Percentiles rank a stretch among this genome's conserved stretches.
Evolutionary conservation across 1,140 invertebrate genomes (phyloP).

Genomic region (Andricus grossulariae): DNA sequence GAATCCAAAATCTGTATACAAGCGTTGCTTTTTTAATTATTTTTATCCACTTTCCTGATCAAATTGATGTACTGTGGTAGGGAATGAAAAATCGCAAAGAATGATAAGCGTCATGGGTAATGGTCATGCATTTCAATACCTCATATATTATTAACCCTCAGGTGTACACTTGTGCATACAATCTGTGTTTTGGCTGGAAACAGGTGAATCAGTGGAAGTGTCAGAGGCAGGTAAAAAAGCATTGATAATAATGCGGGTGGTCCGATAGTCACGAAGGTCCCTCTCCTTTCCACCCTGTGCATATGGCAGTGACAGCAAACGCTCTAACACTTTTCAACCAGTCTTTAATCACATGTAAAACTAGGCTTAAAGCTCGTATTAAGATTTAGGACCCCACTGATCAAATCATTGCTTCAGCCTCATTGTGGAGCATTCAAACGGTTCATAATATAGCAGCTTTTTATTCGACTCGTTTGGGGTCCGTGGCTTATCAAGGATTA

Average conservation of each 20-base stretch:
- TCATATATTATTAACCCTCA: slow-evolving; percentile 14
- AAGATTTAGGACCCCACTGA: slow-evolving; percentile 38
- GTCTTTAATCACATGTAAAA: slow-evolving; percentile 58
- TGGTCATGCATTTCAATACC: neutral
- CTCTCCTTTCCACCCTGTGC: slow-evolving; percentile 7
- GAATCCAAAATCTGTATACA: too few species aligned
- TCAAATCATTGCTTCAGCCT: slow-evolving; percentile 51
- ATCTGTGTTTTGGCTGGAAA: neutral
- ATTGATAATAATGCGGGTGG: neutral
- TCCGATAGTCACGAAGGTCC: neutral
- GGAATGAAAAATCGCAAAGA: neutral
- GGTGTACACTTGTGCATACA: neutral
- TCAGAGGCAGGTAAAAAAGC: neutral
- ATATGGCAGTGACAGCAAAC: slow-evolving; percentile 1
- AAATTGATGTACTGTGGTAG: neutral
- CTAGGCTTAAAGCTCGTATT: slow-evolving; percentile 53
- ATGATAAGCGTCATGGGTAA: slow-evolving; percentile 2
- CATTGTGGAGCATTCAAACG: slow-evolving; percentile 32
- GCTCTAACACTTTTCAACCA: slow-evolving; percentile 50
- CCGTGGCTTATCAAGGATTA: slow-evolving; percentile 54
- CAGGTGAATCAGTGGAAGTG: slow-evolving; percentile 4
- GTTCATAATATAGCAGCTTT: slow-evolving; percentile 6
- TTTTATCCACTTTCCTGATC: too few species aligned
- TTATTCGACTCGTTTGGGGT: slow-evolving; percentile 16
- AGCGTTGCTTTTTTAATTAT: too few species aligned